A percentile compares a stretch with the other conserved stretches of the same genome.
Evolutionary conservation across 2,113 vertebrate genomes (phyloP).

Genomic region (Cranoglanis bouderius): DNA sequence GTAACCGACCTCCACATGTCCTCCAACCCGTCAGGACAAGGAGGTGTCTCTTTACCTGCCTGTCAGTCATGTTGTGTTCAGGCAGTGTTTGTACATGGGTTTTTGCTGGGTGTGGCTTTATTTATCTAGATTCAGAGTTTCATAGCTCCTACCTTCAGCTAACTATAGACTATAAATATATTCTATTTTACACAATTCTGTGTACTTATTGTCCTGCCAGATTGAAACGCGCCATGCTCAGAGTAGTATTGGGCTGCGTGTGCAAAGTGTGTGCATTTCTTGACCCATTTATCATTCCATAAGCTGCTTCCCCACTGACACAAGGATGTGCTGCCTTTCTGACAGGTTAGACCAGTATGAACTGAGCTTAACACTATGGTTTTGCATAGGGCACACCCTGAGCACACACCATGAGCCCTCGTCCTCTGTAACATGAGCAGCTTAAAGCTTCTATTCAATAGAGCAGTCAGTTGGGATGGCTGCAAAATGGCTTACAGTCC

Average conservation of each 20-base stretch:
- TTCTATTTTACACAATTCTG: background rate
- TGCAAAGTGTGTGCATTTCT: background rate
- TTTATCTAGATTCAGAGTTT: conserved; percentile 6
- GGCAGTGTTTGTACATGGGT: background rate
- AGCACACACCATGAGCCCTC: background rate
- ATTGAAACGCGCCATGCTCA: background rate
- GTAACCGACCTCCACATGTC: background rate
- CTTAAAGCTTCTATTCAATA: background rate
- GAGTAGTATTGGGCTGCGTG: background rate
- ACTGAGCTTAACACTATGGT: background rate
- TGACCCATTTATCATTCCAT: background rate
- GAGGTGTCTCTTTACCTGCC: background rate
- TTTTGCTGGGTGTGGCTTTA: conserved; percentile 10
- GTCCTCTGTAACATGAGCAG: background rate
- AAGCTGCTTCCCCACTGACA: background rate
- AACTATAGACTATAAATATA: background rate
- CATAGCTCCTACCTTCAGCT: background rate
- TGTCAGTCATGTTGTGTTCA: background rate
- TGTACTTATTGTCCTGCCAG: background rate
- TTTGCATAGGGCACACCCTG: conserved; percentile 36
- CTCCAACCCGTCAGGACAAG: background rate
- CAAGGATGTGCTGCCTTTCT: conserved; percentile 8
- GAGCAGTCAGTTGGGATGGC: background rate
- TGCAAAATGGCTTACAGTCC: background rate
- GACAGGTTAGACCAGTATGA: conserved; percentile 38